These are phyloP conservation scores for Bucco capensis DNA, from an alignment of 2,113 vertebrate species.

Conservation along the genomic window DNA sequence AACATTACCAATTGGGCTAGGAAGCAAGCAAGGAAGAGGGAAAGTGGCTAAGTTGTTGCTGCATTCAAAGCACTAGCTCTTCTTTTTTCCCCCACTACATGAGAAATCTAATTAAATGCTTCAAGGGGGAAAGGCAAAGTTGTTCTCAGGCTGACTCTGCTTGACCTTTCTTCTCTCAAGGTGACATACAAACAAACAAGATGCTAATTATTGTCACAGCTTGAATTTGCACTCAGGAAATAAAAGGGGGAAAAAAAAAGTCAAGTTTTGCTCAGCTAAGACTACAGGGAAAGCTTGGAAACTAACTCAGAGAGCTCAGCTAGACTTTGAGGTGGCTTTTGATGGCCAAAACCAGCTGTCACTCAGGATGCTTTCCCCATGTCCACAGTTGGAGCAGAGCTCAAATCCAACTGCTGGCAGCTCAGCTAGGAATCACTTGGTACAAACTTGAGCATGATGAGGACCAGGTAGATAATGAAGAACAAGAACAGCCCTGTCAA, in stretches of 20 bases:
- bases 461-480: too few species aligned
- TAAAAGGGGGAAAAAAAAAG: not conserved
- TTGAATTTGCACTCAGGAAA: not conserved
- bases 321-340: not conserved
- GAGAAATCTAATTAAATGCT: slow-evolving; percentile 35
- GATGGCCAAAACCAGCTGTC: not conserved
- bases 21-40: not conserved
- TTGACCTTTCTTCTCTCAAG: slow-evolving; percentile 31
- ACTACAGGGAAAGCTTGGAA: not conserved
- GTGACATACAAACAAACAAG: slow-evolving; percentile 25
- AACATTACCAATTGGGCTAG: not conserved
- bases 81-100: not conserved
- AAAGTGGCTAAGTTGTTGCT: not conserved
- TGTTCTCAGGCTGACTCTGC: slow-evolving; percentile 2
- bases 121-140: slow-evolving; percentile 6
- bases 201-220: slow-evolving; percentile 42
- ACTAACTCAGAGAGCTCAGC: not conserved
- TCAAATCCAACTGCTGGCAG: not conserved
- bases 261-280: not conserved
- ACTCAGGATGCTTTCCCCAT: not conserved
- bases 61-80: not conserved
- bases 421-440: not conserved
- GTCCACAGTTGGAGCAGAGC: not conserved
- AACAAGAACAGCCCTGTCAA: too few species aligned
- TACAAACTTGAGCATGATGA: too few species aligned